Conservation (phyloP, 2,797 vertebrate species). For the Pseudochromis fuscus region DNA sequence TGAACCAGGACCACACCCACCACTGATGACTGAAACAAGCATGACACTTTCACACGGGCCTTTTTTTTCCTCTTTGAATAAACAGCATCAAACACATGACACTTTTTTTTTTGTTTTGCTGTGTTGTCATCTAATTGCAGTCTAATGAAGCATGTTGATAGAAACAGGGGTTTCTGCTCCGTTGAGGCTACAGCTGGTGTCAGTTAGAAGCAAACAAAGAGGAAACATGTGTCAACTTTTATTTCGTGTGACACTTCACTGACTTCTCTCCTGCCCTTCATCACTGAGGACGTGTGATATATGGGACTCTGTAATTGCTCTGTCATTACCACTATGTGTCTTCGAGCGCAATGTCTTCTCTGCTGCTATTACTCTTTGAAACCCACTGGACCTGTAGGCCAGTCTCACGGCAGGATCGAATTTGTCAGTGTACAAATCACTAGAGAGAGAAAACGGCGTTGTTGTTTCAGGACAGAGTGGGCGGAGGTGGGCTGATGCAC, state of each 20-base stretch:
- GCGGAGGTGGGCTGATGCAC: conserved; percentile 42
- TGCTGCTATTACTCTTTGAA: conserved; percentile 52
- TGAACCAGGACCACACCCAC: too few relatives aligned
- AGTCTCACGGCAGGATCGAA: conserved; percentile 51
- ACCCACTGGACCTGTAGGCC: conserved; percentile 34
- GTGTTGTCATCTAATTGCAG: not conserved
- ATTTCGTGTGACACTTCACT: conserved; percentile 18
- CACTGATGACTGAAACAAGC: too few relatives aligned
- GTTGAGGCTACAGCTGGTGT: conserved; percentile 15
- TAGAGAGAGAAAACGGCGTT: conserved; percentile 46
- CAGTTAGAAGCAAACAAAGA: conserved; percentile 23
- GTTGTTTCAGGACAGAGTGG: conserved; percentile 32
- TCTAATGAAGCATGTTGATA: conserved; percentile 21
- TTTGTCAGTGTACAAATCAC: conserved; percentile 58
- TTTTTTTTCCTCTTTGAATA: too few relatives aligned
- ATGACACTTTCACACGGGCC: too few relatives aligned
- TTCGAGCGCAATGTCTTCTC: conserved; percentile 38
- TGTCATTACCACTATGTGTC: conserved; percentile 71
- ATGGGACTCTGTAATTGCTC: conserved; percentile 69
- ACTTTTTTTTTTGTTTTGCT: not conserved
- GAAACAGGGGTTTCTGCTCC: conserved; percentile 9
- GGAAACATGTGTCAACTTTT: conserved; percentile 27
- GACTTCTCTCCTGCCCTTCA: conserved; percentile 31
- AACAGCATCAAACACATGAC: not conserved
- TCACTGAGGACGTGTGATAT: conserved; percentile 46